phyloP scores from a whole-genome alignment of 2,797 vertebrate genomes.

The Potorous gilbertii region DNA sequence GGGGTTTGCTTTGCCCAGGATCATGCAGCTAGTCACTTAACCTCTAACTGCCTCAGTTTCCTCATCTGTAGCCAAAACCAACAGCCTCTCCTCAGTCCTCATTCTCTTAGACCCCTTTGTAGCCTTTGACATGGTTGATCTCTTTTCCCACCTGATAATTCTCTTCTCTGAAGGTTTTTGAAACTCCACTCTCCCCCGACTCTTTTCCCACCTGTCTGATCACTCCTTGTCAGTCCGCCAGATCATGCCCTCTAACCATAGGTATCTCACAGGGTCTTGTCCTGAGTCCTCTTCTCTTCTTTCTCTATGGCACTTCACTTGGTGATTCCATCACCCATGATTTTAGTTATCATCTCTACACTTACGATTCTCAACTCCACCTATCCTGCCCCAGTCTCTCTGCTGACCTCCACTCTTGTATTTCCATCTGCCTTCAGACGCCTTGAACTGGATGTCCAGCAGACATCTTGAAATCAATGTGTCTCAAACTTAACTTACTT shows the following conservation, averaged over 20 bases:
- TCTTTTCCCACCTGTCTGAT: neutral
- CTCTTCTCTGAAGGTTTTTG: neutral
- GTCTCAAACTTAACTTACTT: too few species aligned
- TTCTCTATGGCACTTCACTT: too few species aligned
- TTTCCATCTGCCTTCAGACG: too few species aligned
- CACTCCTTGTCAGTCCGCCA: neutral
- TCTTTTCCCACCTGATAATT: neutral
- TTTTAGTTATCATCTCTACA: neutral
- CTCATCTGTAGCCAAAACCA: neutral
- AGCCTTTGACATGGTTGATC: neutral
- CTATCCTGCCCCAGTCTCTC: too few species aligned
- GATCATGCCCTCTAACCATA: neutral
- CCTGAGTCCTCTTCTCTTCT: neutral
- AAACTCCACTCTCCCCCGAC: neutral
- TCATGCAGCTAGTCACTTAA: neutral
- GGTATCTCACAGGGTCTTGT: neutral
- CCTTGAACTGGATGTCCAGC: too few species aligned
- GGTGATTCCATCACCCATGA: neutral
- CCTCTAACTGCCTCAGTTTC: neutral
- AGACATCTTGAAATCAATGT: too few species aligned
- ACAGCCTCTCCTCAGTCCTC: neutral
- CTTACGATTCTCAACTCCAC: too few species aligned
- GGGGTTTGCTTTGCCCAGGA: neutral
- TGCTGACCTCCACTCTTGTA: too few species aligned
- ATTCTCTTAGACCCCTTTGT: neutral